These are phyloP conservation scores for Cavia porcellus DNA, from an alignment of 2,113 vertebrate genomes.

Conservation along the genomic window DNA sequence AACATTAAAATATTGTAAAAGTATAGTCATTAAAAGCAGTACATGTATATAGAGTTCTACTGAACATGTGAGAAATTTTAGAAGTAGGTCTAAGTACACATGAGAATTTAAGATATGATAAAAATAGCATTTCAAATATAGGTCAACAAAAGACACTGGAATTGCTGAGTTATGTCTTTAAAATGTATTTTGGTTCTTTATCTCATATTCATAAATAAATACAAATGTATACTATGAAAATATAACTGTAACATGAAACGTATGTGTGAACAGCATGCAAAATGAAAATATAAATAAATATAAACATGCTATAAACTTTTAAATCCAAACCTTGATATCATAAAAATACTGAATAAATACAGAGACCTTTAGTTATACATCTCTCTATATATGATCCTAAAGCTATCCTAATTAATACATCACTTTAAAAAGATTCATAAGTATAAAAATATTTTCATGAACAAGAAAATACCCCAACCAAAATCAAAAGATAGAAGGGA, in stretches of 20 bases:
- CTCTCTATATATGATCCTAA: neutral
- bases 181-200: neutral
- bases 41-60: neutral
- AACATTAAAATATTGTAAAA: constrained; percentile 7
- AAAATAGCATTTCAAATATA: constrained; percentile 5
- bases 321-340: neutral
- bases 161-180: neutral
- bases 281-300: neutral
- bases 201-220: neutral
- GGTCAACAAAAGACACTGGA: neutral
- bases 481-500: neutral
- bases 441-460: neutral
- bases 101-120: neutral
- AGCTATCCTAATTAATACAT: neutral
- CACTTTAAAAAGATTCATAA: neutral
- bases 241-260: neutral
- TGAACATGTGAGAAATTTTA: neutral
- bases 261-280: neutral
- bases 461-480: neutral
- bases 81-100: neutral
- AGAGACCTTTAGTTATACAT: neutral
- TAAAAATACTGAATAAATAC: neutral
- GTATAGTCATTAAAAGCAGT: neutral
- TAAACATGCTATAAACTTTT: neutral
- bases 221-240: neutral